Conservation (phyloP, 1,140 invertebrate genomes). For the Pemphigus obesinymphae region DNA sequence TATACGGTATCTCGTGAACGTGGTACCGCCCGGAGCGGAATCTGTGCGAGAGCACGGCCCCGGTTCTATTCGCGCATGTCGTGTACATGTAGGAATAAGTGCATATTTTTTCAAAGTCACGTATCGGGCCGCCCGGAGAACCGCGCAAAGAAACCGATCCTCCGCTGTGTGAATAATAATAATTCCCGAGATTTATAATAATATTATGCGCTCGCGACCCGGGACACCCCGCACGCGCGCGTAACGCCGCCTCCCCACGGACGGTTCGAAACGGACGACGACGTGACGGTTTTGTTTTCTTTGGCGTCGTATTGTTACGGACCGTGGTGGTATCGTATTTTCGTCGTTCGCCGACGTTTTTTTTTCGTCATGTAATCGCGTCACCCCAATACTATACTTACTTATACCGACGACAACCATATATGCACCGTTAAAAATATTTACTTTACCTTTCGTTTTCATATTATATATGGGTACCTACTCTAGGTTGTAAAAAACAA, state of each 20-base stretch:
- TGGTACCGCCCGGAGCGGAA: conserved; percentile 22
- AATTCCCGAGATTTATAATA: background rate
- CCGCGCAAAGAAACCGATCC: conserved; percentile 5
- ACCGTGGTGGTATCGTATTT: background rate
- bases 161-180: background rate
- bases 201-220: background rate
- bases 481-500: too few relatives aligned
- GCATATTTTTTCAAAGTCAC: conserved; percentile 32
- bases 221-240: background rate
- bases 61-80: background rate
- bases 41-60: background rate
- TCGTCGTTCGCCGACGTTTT: background rate
- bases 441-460: too few relatives aligned
- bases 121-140: background rate
- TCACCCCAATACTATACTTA: too few relatives aligned
- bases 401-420: too few relatives aligned
- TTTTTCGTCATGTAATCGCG: too few relatives aligned
- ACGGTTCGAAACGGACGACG: background rate
- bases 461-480: too few relatives aligned
- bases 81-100: conserved; percentile 1
- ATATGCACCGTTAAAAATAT: too few relatives aligned
- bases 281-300: background rate
- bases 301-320: too few relatives aligned
- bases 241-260: background rate
- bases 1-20: background rate